Base-by-base conservation (phyloP, 2,888 invertebrate genomes). In the Cordilura impudica region DNA sequence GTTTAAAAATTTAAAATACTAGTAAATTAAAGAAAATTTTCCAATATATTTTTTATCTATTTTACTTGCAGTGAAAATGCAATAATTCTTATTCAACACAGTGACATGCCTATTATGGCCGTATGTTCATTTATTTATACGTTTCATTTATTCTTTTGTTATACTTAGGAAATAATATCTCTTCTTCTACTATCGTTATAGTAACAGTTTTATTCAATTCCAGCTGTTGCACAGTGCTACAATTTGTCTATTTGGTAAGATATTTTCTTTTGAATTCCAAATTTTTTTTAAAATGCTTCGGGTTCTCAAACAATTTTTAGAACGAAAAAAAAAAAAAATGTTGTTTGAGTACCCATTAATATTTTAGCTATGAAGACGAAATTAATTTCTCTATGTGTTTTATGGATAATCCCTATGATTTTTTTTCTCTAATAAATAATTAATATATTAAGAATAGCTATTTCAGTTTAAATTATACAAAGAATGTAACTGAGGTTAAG, bases 101-200 rank as follows among this genome's bases (percentile, higher is more conserved):
- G 58, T 70, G 80, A 77, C 73, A 81, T 65, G 80, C 77, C 72
- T 73, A 72, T 73, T 74, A 79, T 67, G 66, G 51, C 66, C 79
- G 75, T 79, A 79, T 79, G 79, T 47, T 43, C 49, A 23, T 49
- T 66, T 69, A 66, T 73, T 71, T 49, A 49, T 74, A 58, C 69
- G 66, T 74, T 67, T 53, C 61, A 60, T 60, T 60, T 53, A 49
- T 8, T 53, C 47, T 74, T 74, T 75, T 75, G 71, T 79, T 75
- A 61, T 35, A 71, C 60, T 67, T 12, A 45, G 5, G 18, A 65
- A 63, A 71, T 75, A 75, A 74, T 71, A 66, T 71, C 10, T 66
- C n/a, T 43, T 39, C 63, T 35, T 61, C 54, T 54, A 31, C 26
- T 26, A 56, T 78, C 58, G 6, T 63, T 63, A 58, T 1, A 63